Conservation (phyloP, 1,140 invertebrate genomes). For the Macrobrachium nipponense region DNA sequence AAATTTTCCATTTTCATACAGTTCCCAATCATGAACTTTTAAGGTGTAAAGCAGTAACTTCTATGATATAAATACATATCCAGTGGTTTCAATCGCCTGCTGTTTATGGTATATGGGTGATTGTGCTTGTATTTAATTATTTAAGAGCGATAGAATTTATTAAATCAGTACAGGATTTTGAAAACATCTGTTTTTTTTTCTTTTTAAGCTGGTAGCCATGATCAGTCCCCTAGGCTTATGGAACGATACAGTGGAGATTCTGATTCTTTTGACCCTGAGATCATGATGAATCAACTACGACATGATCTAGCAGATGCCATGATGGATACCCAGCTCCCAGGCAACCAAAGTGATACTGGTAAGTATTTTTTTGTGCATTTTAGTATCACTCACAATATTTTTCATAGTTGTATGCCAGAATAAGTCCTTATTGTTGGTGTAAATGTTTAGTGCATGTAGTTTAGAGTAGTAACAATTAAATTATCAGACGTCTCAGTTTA, state of each 20-base stretch:
- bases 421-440: too few relatives aligned
- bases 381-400: background rate
- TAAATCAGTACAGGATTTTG: too few relatives aligned
- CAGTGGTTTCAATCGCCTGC: too few relatives aligned
- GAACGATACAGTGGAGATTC: constrained; percentile 78
- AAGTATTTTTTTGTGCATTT: constrained; percentile 65
- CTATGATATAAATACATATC: too few relatives aligned
- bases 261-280: constrained; percentile 68
- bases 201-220: constrained; percentile 80
- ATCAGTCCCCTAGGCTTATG: constrained; percentile 87
- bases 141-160: background rate
- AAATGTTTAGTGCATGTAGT: too few relatives aligned
- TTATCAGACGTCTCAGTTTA: too few relatives aligned
- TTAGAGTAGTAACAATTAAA: too few relatives aligned
- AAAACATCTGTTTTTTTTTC: constrained; percentile 55
- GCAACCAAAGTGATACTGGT: constrained; percentile 73
- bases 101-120: too few relatives aligned
- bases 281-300: constrained; percentile 81
- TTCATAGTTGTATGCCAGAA: background rate
- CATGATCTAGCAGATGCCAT: constrained; percentile 95
- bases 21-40: too few relatives aligned
- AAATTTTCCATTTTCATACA: too few relatives aligned
- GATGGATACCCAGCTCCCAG: constrained; percentile 80
- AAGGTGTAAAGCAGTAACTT: too few relatives aligned
- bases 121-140: too few relatives aligned